phyloP scores from a whole-genome alignment of 2,888 invertebrate genomes.

The Lepidocyrtoides sp. region DNA sequence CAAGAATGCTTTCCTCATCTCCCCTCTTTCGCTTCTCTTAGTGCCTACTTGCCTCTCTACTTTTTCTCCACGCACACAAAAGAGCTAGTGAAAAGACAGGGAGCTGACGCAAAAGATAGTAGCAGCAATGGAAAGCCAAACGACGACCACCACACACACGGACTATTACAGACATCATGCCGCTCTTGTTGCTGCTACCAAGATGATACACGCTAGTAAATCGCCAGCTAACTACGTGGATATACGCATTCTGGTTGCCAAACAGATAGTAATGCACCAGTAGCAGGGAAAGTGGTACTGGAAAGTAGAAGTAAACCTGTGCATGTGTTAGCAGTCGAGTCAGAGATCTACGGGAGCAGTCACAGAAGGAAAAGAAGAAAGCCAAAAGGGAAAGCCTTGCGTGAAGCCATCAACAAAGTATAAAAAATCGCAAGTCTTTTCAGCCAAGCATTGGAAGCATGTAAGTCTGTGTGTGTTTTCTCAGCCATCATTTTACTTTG shows the following conservation, averaged over 20 bases:
- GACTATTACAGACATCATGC: slow-evolving; percentile 34
- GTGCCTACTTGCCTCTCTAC: slow-evolving; percentile 40
- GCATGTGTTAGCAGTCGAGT: slow-evolving; percentile 61
- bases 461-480: neutral
- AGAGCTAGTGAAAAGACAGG: slow-evolving; percentile 47
- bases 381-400: slow-evolving; percentile 50
- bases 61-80: neutral
- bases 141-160: slow-evolving; percentile 27
- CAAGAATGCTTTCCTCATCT: slow-evolving; percentile 57
- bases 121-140: slow-evolving; percentile 42
- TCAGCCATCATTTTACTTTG: slow-evolving; percentile 19
- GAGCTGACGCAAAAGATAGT: slow-evolving; percentile 62
- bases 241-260: slow-evolving; percentile 10
- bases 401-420: slow-evolving; percentile 26
- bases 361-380: slow-evolving; percentile 44
- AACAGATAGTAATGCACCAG: neutral
- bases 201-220: neutral
- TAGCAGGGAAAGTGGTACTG: neutral
- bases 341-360: slow-evolving; percentile 65
- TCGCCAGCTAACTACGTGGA: slow-evolving; percentile 16
- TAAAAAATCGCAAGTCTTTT: slow-evolving; percentile 11
- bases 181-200: slow-evolving; percentile 4
- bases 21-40: slow-evolving; percentile 19
- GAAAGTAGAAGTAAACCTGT: slow-evolving; percentile 31
- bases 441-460: neutral